phyloP scores from a whole-genome alignment of 2,888 invertebrate genomes.

The Ennomos quercinarius region DNA sequence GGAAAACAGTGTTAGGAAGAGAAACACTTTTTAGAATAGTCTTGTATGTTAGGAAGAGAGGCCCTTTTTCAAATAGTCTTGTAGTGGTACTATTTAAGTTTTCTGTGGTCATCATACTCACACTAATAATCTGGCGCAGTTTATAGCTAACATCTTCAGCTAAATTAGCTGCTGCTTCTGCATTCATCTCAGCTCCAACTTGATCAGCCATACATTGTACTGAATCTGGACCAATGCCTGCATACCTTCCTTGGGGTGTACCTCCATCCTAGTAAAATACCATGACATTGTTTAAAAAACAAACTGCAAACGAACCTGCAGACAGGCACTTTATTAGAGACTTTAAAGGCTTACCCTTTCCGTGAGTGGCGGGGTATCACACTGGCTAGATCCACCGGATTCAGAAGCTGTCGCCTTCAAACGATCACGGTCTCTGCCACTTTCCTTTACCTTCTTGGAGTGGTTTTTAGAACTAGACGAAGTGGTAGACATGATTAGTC shows the following conservation, averaged over 20 bases:
- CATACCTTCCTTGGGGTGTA: slow-evolving; percentile 75
- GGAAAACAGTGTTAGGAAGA: no score
- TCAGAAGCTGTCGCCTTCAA: slow-evolving; percentile 74
- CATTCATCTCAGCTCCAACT: slow-evolving; percentile 67
- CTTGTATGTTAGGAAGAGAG: no score
- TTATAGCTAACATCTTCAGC: slow-evolving; percentile 84
- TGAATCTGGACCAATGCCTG: slow-evolving; percentile 76
- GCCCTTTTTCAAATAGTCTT: no score
- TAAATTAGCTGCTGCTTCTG: slow-evolving; percentile 74
- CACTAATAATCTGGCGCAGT: slow-evolving; percentile 78
- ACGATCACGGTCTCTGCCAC: slow-evolving; percentile 74
- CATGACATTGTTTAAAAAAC: background rate
- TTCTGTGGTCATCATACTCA: slow-evolving; percentile 49
- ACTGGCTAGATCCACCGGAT: slow-evolving; percentile 80
- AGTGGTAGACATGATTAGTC: slow-evolving; percentile 64
- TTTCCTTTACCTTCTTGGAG: slow-evolving; percentile 64
- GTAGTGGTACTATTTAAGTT: no score
- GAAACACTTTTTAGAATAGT: no score
- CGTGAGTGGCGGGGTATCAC: slow-evolving; percentile 76
- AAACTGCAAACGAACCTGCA: background rate
- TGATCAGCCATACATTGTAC: slow-evolving; percentile 79
- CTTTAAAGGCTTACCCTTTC: slow-evolving; percentile 66
- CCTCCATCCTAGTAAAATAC: slow-evolving; percentile 63
- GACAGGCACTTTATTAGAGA: no score
- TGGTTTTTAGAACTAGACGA: slow-evolving; percentile 70